phyloP scores from a whole-genome alignment of 2,113 vertebrate genomes.

The Anguilla rostrata region DNA sequence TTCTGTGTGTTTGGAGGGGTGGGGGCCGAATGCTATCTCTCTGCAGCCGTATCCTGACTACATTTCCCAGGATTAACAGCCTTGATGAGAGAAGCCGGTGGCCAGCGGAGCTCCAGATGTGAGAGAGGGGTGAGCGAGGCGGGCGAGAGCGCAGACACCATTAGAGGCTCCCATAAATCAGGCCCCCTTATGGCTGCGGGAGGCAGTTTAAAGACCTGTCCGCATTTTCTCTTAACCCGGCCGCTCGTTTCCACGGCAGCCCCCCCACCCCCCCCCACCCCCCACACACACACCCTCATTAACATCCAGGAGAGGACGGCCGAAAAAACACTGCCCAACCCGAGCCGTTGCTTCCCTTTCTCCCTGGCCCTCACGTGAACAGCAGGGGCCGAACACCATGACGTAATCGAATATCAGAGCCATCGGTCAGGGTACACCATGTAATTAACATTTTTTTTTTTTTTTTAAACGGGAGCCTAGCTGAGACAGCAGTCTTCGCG shows the following conservation, averaged over 20 bases:
- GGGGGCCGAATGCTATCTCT: conserved; percentile 57
- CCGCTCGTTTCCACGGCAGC: conserved; percentile 56
- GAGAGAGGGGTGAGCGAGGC: conserved; percentile 64
- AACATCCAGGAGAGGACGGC: conserved; percentile 43
- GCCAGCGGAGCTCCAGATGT: conserved; percentile 68
- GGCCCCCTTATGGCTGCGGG: conserved; percentile 55
- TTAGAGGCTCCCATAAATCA: conserved; percentile 76
- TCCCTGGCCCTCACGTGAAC: background rate
- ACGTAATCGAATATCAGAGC: background rate
- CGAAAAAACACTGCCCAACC: conserved; percentile 28
- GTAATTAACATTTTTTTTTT: background rate
- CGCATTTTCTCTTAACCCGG: conserved; percentile 61
- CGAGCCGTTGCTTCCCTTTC: background rate
- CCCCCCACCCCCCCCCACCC: conserved; percentile 30
- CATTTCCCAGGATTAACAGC: conserved; percentile 72
- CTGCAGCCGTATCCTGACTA: conserved; percentile 62
- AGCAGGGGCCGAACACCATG: background rate
- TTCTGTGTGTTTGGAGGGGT: background rate
- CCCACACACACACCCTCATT: conserved; percentile 32
- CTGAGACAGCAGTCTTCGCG: conserved; percentile 25
- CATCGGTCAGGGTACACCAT: background rate
- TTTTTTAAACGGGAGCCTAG: background rate
- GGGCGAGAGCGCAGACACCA: conserved; percentile 72
- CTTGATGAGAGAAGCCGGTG: conserved; percentile 64
- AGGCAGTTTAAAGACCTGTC: conserved; percentile 66